These are phyloP conservation scores for Conus ventricosus DNA, from an alignment of 1,140 invertebrate species.

Conservation along the genomic window DNA sequence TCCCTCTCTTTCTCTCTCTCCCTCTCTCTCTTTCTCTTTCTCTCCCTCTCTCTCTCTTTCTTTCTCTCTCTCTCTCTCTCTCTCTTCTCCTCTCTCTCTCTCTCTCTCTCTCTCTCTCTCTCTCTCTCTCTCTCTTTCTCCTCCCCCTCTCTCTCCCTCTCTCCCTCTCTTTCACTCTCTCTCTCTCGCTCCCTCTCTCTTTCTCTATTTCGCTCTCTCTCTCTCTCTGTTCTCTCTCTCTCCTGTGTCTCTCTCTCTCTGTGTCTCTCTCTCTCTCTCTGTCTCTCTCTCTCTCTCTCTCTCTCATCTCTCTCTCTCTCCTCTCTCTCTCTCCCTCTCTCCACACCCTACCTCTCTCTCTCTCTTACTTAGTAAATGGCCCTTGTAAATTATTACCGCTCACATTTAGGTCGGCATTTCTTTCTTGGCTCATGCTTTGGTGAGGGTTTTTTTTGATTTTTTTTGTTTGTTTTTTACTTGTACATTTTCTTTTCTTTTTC, in stretches of 20 bases:
- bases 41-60: background rate
- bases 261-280: background rate
- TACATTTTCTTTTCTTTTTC: no score
- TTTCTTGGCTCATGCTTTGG: no score
- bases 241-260: background rate
- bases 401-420: no score
- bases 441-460: no score
- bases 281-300: constrained; percentile 73
- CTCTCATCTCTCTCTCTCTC: background rate
- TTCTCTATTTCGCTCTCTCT: background rate
- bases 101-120: constrained; percentile 24
- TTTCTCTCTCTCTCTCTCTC: background rate
- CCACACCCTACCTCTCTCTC: background rate
- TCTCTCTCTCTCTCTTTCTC: constrained; percentile 27
- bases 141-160: constrained; percentile 30
- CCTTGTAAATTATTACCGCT: no score
- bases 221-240: background rate
- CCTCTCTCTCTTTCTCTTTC: background rate
- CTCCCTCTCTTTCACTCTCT: constrained; percentile 24
- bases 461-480: no score
- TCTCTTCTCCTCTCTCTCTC: background rate
- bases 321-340: background rate
- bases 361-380: background rate
- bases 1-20: background rate
- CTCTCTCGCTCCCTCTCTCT: constrained; percentile 12